Percentiles rank a stretch among this genome's conserved stretches.
Conservation (phyloP, 2,888 invertebrate species). For the Zaprionus obscuricornis region DNA sequence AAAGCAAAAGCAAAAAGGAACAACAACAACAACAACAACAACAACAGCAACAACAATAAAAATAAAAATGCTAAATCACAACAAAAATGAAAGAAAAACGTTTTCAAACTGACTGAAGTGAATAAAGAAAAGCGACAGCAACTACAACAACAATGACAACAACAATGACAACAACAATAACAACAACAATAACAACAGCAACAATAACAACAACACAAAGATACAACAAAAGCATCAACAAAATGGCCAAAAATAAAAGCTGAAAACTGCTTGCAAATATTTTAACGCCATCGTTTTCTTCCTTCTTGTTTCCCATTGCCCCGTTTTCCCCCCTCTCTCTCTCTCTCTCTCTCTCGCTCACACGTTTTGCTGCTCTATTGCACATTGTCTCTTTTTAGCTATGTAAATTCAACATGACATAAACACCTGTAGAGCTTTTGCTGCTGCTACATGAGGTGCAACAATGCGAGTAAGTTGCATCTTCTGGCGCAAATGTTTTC, state of each 20-base stretch:
- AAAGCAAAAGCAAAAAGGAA: constrained; percentile 35
- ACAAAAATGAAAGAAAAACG: constrained; percentile 4
- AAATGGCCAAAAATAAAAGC: constrained; percentile 58
- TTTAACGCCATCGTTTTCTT: constrained; percentile 59
- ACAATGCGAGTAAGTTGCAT: constrained; percentile 16
- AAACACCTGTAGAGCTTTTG: constrained; percentile 61
- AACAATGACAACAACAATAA: constrained; percentile 14
- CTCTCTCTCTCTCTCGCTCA: background rate
- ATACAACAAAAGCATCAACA: constrained; percentile 19
- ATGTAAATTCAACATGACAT: constrained; percentile 9
- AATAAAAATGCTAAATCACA: background rate
- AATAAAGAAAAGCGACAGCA: constrained; percentile 46
- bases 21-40: constrained; percentile 29
- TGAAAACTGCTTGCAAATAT: constrained; percentile 59
- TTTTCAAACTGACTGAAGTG: constrained; percentile 30
- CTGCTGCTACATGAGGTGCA: no score
- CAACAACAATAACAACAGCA: constrained; percentile 31
- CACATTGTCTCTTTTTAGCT: background rate
- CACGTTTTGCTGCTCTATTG: background rate
- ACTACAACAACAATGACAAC: constrained; percentile 12
- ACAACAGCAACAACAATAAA: constrained; percentile 14
- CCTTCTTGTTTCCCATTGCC: background rate
- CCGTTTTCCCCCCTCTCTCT: background rate
- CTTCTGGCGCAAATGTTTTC: constrained; percentile 24
- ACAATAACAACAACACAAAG: constrained; percentile 11